Evolutionary conservation across 2,888 invertebrate species (phyloP).

Genomic region (Meteorus colon): DNA sequence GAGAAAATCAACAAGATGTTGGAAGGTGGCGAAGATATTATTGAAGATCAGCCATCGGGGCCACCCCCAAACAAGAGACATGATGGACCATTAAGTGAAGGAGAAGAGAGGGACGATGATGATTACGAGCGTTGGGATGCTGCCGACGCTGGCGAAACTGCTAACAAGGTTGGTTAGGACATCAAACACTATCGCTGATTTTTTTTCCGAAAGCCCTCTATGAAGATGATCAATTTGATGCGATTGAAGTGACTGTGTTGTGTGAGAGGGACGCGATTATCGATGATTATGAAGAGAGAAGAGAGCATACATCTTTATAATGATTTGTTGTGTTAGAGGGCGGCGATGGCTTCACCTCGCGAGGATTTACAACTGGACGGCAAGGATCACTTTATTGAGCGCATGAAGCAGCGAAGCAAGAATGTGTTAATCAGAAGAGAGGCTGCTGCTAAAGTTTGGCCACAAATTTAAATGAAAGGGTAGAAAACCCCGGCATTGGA

Average conservation of each 20-base stretch:
- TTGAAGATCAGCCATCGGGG: slow-evolving; percentile 40
- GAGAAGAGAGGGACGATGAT: slow-evolving; percentile 77
- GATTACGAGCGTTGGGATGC: slow-evolving; percentile 71
- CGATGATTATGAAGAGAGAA: slow-evolving; percentile 37
- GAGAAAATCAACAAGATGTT: slow-evolving; percentile 78
- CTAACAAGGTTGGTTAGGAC: slow-evolving; percentile 68
- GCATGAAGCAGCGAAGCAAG: slow-evolving; percentile 70
- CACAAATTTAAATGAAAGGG: not conserved
- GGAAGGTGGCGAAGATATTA: slow-evolving; percentile 67
- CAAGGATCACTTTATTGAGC: slow-evolving; percentile 68
- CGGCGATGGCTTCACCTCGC: slow-evolving; percentile 54
- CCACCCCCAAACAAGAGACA: slow-evolving; percentile 71
- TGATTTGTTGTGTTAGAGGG: slow-evolving; percentile 67
- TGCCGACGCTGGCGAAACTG: slow-evolving; percentile 60
- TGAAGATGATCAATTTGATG: slow-evolving; percentile 52
- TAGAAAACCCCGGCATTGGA: not conserved
- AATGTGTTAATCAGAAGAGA: slow-evolving; percentile 67
- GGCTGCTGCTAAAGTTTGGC: slow-evolving; percentile 68
- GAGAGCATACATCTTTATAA: slow-evolving; percentile 57
- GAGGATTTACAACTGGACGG: slow-evolving; percentile 61
- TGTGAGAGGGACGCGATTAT: slow-evolving; percentile 20
- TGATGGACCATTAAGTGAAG: slow-evolving; percentile 77
- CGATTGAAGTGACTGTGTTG: slow-evolving; percentile 28
- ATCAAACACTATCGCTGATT: slow-evolving; percentile 19
- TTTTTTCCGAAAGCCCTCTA: slow-evolving; percentile 9